These are phyloP conservation scores for Macropis europaea DNA, from an alignment of 2,888 invertebrate species.

Conservation along the genomic window DNA sequence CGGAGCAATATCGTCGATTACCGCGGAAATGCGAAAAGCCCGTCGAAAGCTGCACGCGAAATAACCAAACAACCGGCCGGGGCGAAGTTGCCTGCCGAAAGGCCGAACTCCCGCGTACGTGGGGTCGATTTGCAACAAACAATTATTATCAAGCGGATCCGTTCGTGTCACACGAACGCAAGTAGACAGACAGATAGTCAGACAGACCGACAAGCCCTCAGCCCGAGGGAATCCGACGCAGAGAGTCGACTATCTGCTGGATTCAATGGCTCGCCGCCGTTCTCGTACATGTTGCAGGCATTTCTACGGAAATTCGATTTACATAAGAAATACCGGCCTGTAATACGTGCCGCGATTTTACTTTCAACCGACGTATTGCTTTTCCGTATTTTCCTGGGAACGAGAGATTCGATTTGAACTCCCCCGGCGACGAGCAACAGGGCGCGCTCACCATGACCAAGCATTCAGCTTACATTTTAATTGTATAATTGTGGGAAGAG, in stretches of 20 bases:
- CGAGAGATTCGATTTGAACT: conserved; percentile 8
- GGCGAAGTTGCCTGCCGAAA: conserved; percentile 34
- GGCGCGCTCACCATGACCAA: no score
- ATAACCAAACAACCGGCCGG: conserved; percentile 22
- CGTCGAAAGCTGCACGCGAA: conserved; percentile 30
- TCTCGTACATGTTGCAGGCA: conserved; percentile 56
- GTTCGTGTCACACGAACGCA: conserved; percentile 61
- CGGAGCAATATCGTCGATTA: conserved; percentile 12
- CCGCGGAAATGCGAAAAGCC: conserved; percentile 17
- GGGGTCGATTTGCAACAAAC: conserved; percentile 48
- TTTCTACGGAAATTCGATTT: conserved; percentile 68
- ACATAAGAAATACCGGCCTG: conserved; percentile 36
- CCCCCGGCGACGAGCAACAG: neutral
- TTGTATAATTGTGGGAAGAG: no score
- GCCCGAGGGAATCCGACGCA: conserved; percentile 54
- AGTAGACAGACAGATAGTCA: conserved; percentile 58
- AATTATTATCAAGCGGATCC: conserved; percentile 63
- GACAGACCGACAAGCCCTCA: conserved; percentile 57
- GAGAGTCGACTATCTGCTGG: conserved; percentile 61
- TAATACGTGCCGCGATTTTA: conserved; percentile 39
- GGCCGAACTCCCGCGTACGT: conserved; percentile 16
- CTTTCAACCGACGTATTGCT: conserved; percentile 27
- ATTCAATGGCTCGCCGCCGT: conserved; percentile 53
- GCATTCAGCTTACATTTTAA: no score
- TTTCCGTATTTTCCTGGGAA: conserved; percentile 14